Base-by-base conservation (phyloP, 2,797 vertebrate species). In the Clarias fuscus region DNA sequence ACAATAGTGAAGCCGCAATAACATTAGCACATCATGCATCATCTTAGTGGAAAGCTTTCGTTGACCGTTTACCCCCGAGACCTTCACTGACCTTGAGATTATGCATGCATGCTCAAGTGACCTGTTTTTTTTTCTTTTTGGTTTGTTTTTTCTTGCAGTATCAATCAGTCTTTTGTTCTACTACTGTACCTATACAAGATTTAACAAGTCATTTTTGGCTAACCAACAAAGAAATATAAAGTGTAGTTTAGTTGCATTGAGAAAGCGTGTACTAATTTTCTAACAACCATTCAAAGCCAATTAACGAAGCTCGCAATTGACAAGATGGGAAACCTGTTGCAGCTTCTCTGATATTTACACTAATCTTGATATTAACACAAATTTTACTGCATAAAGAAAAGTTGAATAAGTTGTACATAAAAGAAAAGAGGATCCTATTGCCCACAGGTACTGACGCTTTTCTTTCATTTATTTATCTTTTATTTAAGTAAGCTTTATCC, bases 211-310 rank as follows among this genome's bases (percentile, higher is more conserved):
- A 10, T 77, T 73, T 86, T 80, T 90, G 88, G 84, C 80, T 86
- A 59, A 48, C 64, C 85, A 79, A 90, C 82, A 86, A 89, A 89
- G 86, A 88, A 76, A 90, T 80, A 88, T 18, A 88, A 90, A 87
- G 88, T 87, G 81, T 68, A 84, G 85, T 88, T 93, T 92, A 79
- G 84, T 75, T 85, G 61, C 67, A n/a, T 78, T 88, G 84, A 92
- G 94, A 92, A 94, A 89, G 91, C 90, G 90, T 90, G 88, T 88
- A 68, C 87, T 73, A 70, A 92, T 92, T 94, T 93, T 92, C 90
- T 92, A 91, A 76, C 62, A 82, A 68, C 75, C 86, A 87, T 77
- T 89, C 53, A 87, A 81, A 93, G 86, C 83, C 86, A 84, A 85
- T 87, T 85, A 73, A 72, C 43, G 61, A 8, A 18, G 56, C 7